Evolutionary conservation across 2,888 invertebrate genomes (phyloP).

Genomic region (Noctua janthe): DNA sequence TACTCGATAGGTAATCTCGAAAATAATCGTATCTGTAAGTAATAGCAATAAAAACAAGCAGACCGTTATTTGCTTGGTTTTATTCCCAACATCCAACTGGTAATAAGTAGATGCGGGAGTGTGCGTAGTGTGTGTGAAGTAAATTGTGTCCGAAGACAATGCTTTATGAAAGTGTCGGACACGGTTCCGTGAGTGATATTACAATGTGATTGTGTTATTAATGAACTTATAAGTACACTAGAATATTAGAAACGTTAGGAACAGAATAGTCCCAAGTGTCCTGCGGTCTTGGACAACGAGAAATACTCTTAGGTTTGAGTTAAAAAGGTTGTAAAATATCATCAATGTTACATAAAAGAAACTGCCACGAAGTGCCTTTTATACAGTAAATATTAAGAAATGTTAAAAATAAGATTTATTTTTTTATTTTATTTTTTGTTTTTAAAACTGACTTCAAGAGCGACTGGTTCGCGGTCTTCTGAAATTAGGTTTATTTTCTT

Average conservation of each 20-base stretch:
- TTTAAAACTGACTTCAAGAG: slow-evolving; percentile 71
- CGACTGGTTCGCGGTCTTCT: slow-evolving; percentile 86
- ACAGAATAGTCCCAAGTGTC: slow-evolving; percentile 64
- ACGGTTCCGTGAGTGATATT: slow-evolving; percentile 88
- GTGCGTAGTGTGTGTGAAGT: slow-evolving; percentile 79
- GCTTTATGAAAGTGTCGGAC: slow-evolving; percentile 80
- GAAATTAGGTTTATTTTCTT: slow-evolving; percentile 75
- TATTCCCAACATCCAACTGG: slow-evolving; percentile 79
- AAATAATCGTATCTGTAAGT: slow-evolving; percentile 51
- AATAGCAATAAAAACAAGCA: slow-evolving; percentile 79
- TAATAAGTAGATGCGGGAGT: slow-evolving; percentile 77
- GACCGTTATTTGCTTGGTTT: slow-evolving; percentile 79
- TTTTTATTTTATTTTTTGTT: slow-evolving; percentile 66
- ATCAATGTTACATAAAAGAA: slow-evolving; percentile 80
- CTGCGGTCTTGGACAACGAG: slow-evolving; percentile 73
- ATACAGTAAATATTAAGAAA: slow-evolving; percentile 79
- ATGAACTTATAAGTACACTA: slow-evolving; percentile 87
- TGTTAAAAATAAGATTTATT: slow-evolving; percentile 71
- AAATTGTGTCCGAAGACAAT: slow-evolving; percentile 84
- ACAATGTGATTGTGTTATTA: slow-evolving; percentile 89
- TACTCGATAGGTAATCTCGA: slow-evolving; percentile 65
- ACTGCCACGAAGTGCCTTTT: slow-evolving; percentile 90
- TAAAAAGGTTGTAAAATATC: slow-evolving; percentile 83
- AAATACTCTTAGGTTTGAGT: slow-evolving; percentile 84
- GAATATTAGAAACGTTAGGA: slow-evolving; percentile 79